phyloP scores from a whole-genome alignment of 2,888 invertebrate species.

The Plebejus argus region DNA sequence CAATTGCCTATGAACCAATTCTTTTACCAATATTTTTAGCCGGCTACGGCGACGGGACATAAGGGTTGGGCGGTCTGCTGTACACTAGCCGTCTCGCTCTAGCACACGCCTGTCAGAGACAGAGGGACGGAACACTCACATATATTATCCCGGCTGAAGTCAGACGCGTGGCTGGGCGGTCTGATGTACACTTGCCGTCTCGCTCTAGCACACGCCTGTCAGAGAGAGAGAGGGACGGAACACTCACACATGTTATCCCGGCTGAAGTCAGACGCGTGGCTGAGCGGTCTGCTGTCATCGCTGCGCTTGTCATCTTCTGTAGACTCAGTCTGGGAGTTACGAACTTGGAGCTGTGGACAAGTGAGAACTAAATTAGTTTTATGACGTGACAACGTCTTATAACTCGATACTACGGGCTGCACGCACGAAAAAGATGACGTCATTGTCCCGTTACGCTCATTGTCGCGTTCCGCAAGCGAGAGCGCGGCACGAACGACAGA shows the following conservation, averaged over 20 bases:
- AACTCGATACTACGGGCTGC: too few relatives aligned
- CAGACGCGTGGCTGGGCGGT: conserved; percentile 86
- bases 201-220: too few relatives aligned
- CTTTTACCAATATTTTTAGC: too few relatives aligned
- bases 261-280: conserved; percentile 47
- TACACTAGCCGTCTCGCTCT: neutral
- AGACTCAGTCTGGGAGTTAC: conserved; percentile 82
- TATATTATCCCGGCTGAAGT: conserved; percentile 82
- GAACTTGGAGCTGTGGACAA: conserved; percentile 74
- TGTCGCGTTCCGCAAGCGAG: too few relatives aligned
- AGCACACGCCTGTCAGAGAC: too few relatives aligned
- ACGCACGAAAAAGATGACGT: too few relatives aligned
- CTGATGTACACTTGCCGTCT: conserved; percentile 53
- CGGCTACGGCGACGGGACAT: too few relatives aligned
- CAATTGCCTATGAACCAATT: too few relatives aligned
- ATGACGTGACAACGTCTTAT: too few relatives aligned
- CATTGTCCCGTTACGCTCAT: too few relatives aligned
- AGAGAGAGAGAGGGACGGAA: neutral
- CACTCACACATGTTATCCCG: neutral
- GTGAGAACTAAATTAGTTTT: conserved; percentile 30
- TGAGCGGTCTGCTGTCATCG: conserved; percentile 83
- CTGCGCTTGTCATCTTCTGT: conserved; percentile 80
- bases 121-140: conserved; percentile 52
- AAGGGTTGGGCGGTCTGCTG: conserved; percentile 80
- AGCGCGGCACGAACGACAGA: too few relatives aligned